Evolutionary conservation across 53 echinoderm and acorn worm genomes (phyloP).

Genomic region (Paracentrotus lividus): DNA sequence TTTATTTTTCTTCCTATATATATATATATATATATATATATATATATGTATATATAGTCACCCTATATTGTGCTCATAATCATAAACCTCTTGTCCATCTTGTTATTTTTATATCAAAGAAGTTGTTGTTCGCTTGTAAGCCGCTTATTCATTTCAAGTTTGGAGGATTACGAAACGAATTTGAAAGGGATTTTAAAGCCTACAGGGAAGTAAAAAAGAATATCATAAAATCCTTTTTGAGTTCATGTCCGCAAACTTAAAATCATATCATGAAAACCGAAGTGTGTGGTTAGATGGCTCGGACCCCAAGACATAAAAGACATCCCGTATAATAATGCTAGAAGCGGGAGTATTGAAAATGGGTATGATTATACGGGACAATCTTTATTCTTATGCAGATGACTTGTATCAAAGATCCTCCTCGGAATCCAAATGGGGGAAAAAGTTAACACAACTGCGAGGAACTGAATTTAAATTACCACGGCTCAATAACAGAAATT

Average conservation of each 20-base stretch:
- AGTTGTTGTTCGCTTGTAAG: slow-evolving; percentile 30
- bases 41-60: no score
- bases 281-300: not conserved
- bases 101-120: slow-evolving; percentile 16
- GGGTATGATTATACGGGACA: slow-evolving; percentile 15
- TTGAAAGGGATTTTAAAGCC: not conserved
- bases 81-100: not conserved
- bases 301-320: not conserved
- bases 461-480: slow-evolving; percentile 66
- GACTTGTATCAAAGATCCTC: not conserved
- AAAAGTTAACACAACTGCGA: slow-evolving; percentile 66
- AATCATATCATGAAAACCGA: slow-evolving; percentile 46
- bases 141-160: slow-evolving; percentile 33
- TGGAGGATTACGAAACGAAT: slow-evolving; percentile 28
- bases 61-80: not conserved
- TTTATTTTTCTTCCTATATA: no score
- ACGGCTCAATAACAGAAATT: slow-evolving; percentile 57
- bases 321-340: not conserved
- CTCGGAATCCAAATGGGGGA: not conserved
- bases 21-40: no score
- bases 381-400: slow-evolving; percentile 57
- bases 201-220: not conserved
- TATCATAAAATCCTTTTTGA: not conserved
- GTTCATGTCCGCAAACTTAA: not conserved
- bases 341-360: not conserved